Evolutionary conservation across 2,797 vertebrate species (phyloP).

Genomic region (Cyprinella venusta): DNA sequence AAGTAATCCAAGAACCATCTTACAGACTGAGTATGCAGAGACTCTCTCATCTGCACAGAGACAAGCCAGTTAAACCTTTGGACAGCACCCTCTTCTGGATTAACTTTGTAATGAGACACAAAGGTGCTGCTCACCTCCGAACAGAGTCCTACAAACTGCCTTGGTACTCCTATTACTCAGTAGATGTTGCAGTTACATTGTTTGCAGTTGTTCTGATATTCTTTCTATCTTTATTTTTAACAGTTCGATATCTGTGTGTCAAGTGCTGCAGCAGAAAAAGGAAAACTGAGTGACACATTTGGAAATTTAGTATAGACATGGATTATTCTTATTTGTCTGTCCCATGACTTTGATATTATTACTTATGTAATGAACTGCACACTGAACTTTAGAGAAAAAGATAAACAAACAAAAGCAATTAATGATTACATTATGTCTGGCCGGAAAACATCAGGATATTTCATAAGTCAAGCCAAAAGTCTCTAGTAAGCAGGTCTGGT

Average conservation of each 20-base stretch:
- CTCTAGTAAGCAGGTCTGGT: not conserved
- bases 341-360: not conserved
- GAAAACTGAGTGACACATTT: slow-evolving; percentile 16
- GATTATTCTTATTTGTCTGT: not conserved
- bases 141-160: slow-evolving; percentile 53
- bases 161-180: slow-evolving; percentile 52
- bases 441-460: not conserved
- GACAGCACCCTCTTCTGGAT: slow-evolving; percentile 55
- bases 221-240: not conserved
- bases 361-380: not conserved
- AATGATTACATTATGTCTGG: not conserved
- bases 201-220: slow-evolving; percentile 12
- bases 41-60: slow-evolving; percentile 45
- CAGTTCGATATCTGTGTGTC: not conserved
- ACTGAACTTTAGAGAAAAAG: not conserved
- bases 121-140: slow-evolving; percentile 54
- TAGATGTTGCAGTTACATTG: slow-evolving; percentile 29
- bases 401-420: not conserved
- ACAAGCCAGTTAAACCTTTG: slow-evolving; percentile 47
- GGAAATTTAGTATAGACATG: not conserved
- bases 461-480: not conserved
- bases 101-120: slow-evolving; percentile 56
- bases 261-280: slow-evolving; percentile 19
- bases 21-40: slow-evolving; percentile 39
- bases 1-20: slow-evolving; percentile 38